Conservation (phyloP, 2,113 vertebrate species). For the Spea multiplicata region DNA sequence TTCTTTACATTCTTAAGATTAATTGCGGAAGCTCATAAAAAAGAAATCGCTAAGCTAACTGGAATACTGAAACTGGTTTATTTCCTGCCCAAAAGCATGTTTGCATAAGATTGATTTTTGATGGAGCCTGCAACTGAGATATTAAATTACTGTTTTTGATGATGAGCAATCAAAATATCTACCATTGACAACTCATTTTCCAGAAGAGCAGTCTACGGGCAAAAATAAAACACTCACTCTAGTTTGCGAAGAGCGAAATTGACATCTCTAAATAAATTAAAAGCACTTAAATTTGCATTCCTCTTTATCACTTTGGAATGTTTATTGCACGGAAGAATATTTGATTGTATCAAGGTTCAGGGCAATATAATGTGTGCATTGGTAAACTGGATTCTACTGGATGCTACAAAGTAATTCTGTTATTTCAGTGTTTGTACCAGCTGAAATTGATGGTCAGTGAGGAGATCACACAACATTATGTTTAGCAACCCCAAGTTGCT, state of each 20-base stretch:
- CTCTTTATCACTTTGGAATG: background rate
- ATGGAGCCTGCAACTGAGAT: background rate
- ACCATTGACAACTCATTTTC: constrained; percentile 11
- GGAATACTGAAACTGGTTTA: background rate
- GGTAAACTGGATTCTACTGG: too few species aligned
- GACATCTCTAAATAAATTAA: background rate
- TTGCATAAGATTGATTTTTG: constrained; percentile 4
- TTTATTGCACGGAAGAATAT: background rate
- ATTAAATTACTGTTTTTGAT: constrained; percentile 8
- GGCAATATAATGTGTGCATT: too few species aligned
- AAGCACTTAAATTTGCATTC: constrained; percentile 4
- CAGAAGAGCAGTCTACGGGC: background rate
- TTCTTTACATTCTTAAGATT: constrained; percentile 19
- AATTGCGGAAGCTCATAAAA: constrained; percentile 1
- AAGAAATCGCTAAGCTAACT: background rate
- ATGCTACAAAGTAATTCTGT: too few species aligned
- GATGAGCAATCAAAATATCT: background rate
- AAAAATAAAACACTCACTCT: background rate
- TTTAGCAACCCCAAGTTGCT: too few species aligned
- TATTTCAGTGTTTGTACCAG: too few species aligned
- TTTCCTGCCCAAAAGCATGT: background rate
- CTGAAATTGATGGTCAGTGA: too few species aligned
- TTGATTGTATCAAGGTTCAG: background rate
- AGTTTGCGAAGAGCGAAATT: background rate
- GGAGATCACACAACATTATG: too few species aligned